A percentile compares a stretch with the other conserved stretches of the same genome.
Evolutionary conservation across 2,797 vertebrate genomes (phyloP).

Genomic region (Manis crassicaudata): DNA sequence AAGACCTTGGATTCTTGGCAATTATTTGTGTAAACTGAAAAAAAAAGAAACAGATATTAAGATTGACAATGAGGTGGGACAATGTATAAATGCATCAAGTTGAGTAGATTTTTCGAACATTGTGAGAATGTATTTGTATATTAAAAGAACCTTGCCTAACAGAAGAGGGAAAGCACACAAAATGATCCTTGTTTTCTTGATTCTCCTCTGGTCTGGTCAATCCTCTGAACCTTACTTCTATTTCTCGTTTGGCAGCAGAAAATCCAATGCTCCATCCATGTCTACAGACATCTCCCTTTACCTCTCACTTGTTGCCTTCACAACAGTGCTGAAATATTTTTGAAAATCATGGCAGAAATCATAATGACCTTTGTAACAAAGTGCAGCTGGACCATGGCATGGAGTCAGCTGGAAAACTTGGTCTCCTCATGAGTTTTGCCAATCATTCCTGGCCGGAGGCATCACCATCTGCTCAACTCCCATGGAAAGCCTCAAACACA

Average conservation of each 20-base stretch:
- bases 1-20: background rate
- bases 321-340: background rate
- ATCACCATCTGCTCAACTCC: background rate
- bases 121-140: background rate
- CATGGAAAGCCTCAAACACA: background rate
- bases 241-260: background rate
- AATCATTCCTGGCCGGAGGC: conserved; percentile 3
- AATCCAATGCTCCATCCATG: background rate
- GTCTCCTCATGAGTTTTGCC: background rate
- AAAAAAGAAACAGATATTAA: background rate
- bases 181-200: background rate
- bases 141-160: background rate
- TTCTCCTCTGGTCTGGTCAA: background rate
- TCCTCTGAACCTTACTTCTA: background rate
- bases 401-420: background rate
- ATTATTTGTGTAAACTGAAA: background rate
- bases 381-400: background rate
- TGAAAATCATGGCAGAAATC: background rate
- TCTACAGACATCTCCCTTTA: background rate
- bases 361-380: background rate
- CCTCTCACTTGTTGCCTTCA: background rate
- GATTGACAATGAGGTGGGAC: background rate
- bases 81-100: background rate
- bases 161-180: background rate
- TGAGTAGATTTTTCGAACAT: background rate